Evolutionary conservation across 2,888 invertebrate species (phyloP), one percentile per base, ranked within the genome.

Genomic region (Dolichopus griseipennis): DNA sequence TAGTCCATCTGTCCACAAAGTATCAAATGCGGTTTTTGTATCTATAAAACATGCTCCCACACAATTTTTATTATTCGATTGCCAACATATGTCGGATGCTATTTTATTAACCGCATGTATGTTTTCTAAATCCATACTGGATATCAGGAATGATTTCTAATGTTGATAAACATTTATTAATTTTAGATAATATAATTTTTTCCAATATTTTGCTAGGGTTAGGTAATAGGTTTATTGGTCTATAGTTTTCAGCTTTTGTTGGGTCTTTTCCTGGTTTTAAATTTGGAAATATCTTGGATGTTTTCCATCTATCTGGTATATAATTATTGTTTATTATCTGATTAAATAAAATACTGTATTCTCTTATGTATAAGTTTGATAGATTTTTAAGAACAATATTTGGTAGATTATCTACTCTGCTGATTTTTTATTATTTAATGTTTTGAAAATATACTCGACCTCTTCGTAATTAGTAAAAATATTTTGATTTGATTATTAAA

Each of bases 141-240:
- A n/a, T n/a, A n/a, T n/a, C n/a, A n/a, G n/a, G n/a, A n/a, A n/a
- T n/a, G n/a, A n/a, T n/a, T n/a, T n/a, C n/a, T n/a, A n/a, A n/a
- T n/a, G n/a, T n/a, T n/a, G n/a, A n/a, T n/a, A n/a, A n/a, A n/a
- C n/a, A n/a, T n/a, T n/a, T n/a, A n/a, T n/a, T n/a, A n/a, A n/a
- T n/a, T n/a, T n/a, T n/a, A n/a, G n/a, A n/a, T n/a, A 34, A 34
- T n/a, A n/a, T n/a, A n/a, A n/a, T n/a, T n/a, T n/a, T n/a, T n/a
- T n/a, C n/a, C n/a, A n/a, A n/a, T 64, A 62, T 20, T 62, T 62
- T 62, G n/a, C 62, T 62, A 20, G 21, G 4, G 62, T 62, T 62
- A 5, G 62, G 62, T 20, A 62, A 9, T 20, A 62, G 10, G 21
- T 8, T 21, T 62, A 62, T 62, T 10, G 62, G 62, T 18, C 62